Evolutionary conservation across 2,113 vertebrate genomes (phyloP), one percentile per base, ranked within the genome.

Genomic region (Scolopax mira): DNA sequence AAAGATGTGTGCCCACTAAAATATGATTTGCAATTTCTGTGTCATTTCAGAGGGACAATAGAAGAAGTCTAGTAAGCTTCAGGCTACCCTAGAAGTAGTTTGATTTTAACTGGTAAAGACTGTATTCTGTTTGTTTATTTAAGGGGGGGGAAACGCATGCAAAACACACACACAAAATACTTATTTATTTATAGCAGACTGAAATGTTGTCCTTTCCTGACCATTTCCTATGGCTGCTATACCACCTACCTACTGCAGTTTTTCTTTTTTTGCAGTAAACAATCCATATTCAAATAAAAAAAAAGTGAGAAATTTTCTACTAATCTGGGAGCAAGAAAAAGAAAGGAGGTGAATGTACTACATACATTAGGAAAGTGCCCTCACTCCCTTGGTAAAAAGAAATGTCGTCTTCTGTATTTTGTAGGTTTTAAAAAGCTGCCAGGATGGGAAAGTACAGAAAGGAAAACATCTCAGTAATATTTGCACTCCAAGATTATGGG

Each of bases 81-180:
- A 77, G 49, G 27, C 17, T 79, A 30, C 69, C 37, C 19, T 23
- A 28, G 15, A 0, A 49, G 33, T 19, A 74, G 10, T 41, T 81
- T 78, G 37, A 58, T 61, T 93, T 89, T 73, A 57, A 18, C 18
- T 48, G 9, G 17, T 17, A 60, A 80, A 46, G 9, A 31, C 22
- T 11, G 2, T 39, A 27, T 33, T 77, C 18, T 0, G 0, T 35
- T 74, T 69, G 6, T 54, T 62, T 52, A 24, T 57, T 61, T 28
- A 44, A 25, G 14, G 5, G 9, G 35, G 10, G 5, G 1, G 1
- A 49, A 17, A 4, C 4, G 41, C 18, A 42, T 54, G 30, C 2
- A 75, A 75, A 81, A 44, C 6, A 7, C 6, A 33, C 11, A 51
- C 13, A 19, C 28, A 25, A n/a, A 69, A 18, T 33, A 7, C 7